phyloP scores from a whole-genome alignment of 2,888 invertebrate genomes.

The Escarpia spicata region DNA sequence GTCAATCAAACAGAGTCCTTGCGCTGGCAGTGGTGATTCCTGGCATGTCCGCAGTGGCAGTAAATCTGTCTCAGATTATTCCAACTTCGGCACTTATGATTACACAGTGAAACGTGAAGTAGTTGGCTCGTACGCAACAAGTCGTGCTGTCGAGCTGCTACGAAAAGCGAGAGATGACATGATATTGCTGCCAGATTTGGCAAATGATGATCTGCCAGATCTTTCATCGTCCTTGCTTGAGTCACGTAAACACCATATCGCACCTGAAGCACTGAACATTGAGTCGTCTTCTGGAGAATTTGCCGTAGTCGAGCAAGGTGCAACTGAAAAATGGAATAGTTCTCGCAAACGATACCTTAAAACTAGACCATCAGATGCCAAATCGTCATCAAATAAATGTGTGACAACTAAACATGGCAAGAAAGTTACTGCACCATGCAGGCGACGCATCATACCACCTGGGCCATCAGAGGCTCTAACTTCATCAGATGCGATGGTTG shows the following conservation, averaged over 20 bases:
- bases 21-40: neutral
- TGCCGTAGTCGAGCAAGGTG: neutral
- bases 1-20: neutral
- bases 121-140: neutral
- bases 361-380: neutral
- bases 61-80: neutral
- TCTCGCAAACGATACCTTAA: neutral
- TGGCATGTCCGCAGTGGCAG: neutral
- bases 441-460: neutral
- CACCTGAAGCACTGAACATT: neutral
- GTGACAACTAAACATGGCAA: neutral
- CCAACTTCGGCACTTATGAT: neutral
- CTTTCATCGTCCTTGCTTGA: neutral
- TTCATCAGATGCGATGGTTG: neutral
- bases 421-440: neutral
- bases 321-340: neutral
- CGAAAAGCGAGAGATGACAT: neutral
- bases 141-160: neutral
- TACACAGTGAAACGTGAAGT: neutral
- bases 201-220: neutral
- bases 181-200: neutral
- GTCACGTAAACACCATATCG: neutral
- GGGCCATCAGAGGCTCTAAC: neutral
- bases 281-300: neutral
- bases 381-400: neutral